Evolutionary conservation across 2,888 invertebrate species (phyloP).

Genomic region (Orthosia incerta): DNA sequence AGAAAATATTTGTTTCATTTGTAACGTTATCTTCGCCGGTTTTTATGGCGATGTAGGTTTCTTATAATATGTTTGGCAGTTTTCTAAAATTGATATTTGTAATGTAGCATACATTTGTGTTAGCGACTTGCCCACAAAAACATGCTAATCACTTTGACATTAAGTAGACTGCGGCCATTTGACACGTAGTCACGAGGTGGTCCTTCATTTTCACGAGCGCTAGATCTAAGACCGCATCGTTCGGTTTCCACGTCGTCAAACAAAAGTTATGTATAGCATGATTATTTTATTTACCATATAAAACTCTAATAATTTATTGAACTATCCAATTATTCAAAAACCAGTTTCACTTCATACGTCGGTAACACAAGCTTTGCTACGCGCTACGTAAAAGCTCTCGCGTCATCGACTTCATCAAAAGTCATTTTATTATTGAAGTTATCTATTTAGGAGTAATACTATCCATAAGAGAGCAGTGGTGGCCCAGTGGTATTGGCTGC

Average conservation of each 20-base stretch:
- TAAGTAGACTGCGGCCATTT: constrained; percentile 30
- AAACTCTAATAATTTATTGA: constrained; percentile 12
- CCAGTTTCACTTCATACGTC: constrained; percentile 9
- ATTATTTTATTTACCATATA: constrained; percentile 11
- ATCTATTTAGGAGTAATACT: constrained; percentile 41
- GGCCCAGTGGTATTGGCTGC: too few species aligned
- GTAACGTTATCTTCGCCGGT: constrained; percentile 51
- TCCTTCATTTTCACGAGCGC: constrained; percentile 36
- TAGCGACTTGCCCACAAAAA: constrained; percentile 38
- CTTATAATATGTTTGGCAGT: constrained; percentile 26
- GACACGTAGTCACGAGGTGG: constrained; percentile 27
- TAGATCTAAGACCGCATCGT: constrained; percentile 8
- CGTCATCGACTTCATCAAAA: constrained; percentile 33
- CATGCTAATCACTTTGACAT: constrained; percentile 51
- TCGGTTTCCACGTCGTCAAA: constrained; percentile 30
- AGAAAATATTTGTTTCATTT: constrained; percentile 64
- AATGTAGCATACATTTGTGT: constrained; percentile 10
- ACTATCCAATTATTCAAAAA: constrained; percentile 22
- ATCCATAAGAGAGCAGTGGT: too few species aligned
- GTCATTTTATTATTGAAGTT: constrained; percentile 40
- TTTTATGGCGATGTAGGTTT: constrained; percentile 42
- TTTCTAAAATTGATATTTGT: constrained; percentile 31
- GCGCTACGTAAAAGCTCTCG: constrained; percentile 49
- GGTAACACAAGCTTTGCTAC: constrained; percentile 32
- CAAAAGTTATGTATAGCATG: constrained; percentile 15